A percentile compares a stretch with the other conserved stretches of the same genome.
Conservation (phyloP, 2,113 vertebrate species). For the Seriola rivoliana region DNA sequence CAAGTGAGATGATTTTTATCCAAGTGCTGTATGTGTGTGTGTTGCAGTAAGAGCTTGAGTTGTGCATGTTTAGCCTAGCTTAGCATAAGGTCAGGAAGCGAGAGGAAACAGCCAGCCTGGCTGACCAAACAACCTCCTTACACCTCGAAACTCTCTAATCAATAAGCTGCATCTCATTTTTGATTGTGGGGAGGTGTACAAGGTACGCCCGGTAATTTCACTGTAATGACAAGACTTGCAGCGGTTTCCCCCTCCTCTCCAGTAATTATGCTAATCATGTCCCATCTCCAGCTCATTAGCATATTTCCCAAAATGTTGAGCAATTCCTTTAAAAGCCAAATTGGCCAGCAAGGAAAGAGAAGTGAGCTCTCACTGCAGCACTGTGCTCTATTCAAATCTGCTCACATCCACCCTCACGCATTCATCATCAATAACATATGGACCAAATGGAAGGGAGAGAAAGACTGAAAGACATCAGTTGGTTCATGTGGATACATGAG, state of each 20-base stretch:
- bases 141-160: background rate
- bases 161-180: background rate
- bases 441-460: background rate
- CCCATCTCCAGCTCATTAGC: too few relatives aligned
- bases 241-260: too few relatives aligned
- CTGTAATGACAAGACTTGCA: too few relatives aligned
- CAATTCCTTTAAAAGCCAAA: too few relatives aligned
- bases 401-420: conserved; percentile 10
- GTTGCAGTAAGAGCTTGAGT: background rate
- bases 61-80: background rate
- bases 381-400: conserved; percentile 23
- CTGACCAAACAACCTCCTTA: background rate
- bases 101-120: background rate
- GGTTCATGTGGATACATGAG: background rate
- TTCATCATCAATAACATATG: conserved; percentile 35
- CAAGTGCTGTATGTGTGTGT: background rate
- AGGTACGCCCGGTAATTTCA: too few relatives aligned
- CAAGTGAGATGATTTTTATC: background rate
- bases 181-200: too few relatives aligned
- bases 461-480: background rate
- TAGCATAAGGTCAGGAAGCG: background rate
- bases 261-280: too few relatives aligned
- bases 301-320: too few relatives aligned
- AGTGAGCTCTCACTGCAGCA: conserved; percentile 21
- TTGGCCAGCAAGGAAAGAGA: background rate